phyloP scores from a whole-genome alignment of 2,113 vertebrate species.

The Mandrillus leucophaeus region DNA sequence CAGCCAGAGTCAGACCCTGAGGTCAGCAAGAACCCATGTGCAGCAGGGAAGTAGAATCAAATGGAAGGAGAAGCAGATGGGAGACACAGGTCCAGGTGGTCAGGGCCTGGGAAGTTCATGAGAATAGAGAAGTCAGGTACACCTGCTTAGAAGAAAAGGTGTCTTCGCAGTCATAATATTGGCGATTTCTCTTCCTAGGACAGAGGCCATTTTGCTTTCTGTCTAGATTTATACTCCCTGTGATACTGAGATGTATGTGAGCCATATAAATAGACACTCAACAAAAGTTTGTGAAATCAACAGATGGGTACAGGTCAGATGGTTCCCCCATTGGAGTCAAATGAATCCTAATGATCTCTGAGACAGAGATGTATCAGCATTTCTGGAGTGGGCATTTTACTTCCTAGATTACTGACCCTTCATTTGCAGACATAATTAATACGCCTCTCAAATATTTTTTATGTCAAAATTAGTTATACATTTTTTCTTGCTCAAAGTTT shows the following conservation, averaged over 20 bases:
- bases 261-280: neutral
- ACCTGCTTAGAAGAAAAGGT: neutral
- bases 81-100: neutral
- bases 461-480: neutral
- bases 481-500: conserved; percentile 5
- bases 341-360: neutral
- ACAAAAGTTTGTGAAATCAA: neutral
- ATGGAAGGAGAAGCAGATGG: neutral
- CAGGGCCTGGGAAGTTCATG: neutral
- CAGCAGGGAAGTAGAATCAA: neutral
- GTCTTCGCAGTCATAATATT: neutral
- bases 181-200: neutral
- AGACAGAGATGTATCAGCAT: neutral
- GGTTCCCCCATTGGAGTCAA: neutral
- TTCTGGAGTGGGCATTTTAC: neutral
- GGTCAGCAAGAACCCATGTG: neutral
- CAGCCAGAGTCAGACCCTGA: neutral
- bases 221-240: neutral
- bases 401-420: neutral
- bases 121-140: neutral
- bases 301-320: neutral
- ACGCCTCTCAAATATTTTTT: neutral
- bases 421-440: conserved; percentile 6
- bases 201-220: neutral
- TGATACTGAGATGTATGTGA: neutral